Evolutionary conservation across 2,888 invertebrate species (phyloP), one percentile per base, ranked within the genome.

Genomic region (Deilephila porcellus): DNA sequence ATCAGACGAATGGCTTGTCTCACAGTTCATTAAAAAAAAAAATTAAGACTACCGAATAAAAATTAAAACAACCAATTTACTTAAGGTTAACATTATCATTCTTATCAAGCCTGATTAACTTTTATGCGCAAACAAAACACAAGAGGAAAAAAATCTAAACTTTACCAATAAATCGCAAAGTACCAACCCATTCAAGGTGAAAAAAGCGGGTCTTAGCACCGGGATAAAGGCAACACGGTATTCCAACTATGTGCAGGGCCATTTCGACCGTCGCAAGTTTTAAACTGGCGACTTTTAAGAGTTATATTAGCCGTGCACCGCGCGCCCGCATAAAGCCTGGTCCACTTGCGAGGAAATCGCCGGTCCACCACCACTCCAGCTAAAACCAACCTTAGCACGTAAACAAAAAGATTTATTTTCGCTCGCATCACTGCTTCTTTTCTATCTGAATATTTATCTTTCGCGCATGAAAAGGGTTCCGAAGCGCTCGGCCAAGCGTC

Each of bases 201-300:
- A 37, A 62, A 63, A 63, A 63, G 34, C 19, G 29, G 34, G 29
- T 62, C 62, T 62, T 62, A 62, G 34, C 62, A 62, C 2, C 29
- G 17, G 62, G 29, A 56, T 56, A 56, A 56, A 56, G 56, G n/a
- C 19, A 56, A 56, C n/a, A 56, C 56, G 25, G 29, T 60, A 60
- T 29, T 60, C 60, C 17, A 64, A 52, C 17, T 67, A 67, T n/a
- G 45, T 52, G 0, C 67, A 25, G 52, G 25, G 20, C 14, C 0
- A 52, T 25, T 25, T 52, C 25, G 64, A 64, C 29, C 29, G 25
- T 60, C 60, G 60, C 45, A 74, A 77, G 77, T 82, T 82, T 76
- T 78, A 81, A 81, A 74, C 73, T 76, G 62, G 71, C 70, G 79
- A 81, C 77, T 83, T 81, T 25, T 77, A 79, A 82, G 77, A 74